These are phyloP conservation scores for Leptopilina clavipes DNA, from an alignment of 1,140 invertebrate species.

Conservation along the genomic window DNA sequence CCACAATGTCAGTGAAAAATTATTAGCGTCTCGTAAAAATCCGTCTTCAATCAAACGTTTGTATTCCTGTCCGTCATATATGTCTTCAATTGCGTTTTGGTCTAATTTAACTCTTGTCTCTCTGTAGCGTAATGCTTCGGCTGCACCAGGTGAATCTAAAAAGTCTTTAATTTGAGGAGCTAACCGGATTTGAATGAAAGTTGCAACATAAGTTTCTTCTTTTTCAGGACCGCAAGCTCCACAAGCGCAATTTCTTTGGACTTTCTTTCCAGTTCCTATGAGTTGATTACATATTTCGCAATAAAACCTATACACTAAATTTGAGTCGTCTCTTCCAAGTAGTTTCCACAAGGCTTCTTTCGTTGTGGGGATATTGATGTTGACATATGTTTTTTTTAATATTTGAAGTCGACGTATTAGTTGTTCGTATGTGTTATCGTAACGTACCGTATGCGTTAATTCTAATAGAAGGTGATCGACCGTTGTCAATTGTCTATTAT, in stretches of 20 bases:
- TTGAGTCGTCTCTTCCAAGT: constrained; percentile 20
- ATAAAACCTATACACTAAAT: constrained; percentile 33
- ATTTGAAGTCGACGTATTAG: neutral
- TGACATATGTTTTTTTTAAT: neutral
- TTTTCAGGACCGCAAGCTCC: constrained; percentile 36
- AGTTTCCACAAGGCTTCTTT: constrained; percentile 37
- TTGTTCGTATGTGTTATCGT: neutral
- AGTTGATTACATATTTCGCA: constrained; percentile 36
- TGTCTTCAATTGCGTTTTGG: constrained; percentile 44
- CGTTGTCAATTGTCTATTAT: too few species aligned
- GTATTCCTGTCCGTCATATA: constrained; percentile 44
- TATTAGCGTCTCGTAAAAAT: constrained; percentile 28
- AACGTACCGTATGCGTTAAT: too few species aligned
- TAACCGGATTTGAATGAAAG: constrained; percentile 24
- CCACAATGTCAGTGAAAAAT: constrained; percentile 37
- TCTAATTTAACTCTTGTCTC: constrained; percentile 38
- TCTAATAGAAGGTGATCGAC: too few species aligned
- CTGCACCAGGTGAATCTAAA: constrained; percentile 39
- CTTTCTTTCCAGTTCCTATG: constrained; percentile 18
- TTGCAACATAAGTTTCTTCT: constrained; percentile 15
- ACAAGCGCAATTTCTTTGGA: constrained; percentile 42
- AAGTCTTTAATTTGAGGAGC: constrained; percentile 42
- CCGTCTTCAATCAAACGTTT: neutral
- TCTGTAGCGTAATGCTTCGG: constrained; percentile 36
- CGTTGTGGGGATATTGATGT: constrained; percentile 26